Conservation (phyloP, 2,888 invertebrate species). For the Dichetophora obliterata region DNA sequence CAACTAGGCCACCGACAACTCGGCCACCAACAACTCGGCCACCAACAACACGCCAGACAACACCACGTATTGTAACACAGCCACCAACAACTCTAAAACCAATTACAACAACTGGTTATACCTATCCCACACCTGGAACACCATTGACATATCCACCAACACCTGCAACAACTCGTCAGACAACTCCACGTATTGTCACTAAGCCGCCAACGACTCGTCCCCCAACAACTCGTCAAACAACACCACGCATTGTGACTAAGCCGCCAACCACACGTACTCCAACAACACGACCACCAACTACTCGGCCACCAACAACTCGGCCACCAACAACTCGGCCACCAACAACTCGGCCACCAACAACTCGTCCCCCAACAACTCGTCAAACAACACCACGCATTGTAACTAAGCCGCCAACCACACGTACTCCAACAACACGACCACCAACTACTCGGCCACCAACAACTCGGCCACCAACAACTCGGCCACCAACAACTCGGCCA, state of each 20-base stretch:
- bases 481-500: conserved; percentile 49
- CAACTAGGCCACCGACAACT: conserved; percentile 46
- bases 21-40: conserved; percentile 50
- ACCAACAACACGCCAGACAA: conserved; percentile 51
- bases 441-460: neutral
- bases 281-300: conserved; percentile 1
- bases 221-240: conserved; percentile 9
- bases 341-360: conserved; percentile 22
- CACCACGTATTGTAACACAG: conserved; percentile 39
- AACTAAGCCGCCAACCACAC: neutral
- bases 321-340: conserved; percentile 19
- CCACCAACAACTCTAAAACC: conserved; percentile 49
- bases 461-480: neutral
- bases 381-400: too few species aligned
- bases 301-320: neutral
- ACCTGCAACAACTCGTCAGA: conserved; percentile 22
- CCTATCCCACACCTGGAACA: conserved; percentile 4
- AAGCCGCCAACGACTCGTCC: conserved; percentile 31
- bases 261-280: conserved; percentile 38
- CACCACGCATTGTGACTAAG: conserved; percentile 34
- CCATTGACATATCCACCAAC: conserved; percentile 28
- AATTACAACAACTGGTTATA: conserved; percentile 50
- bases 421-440: neutral
- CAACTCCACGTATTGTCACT: conserved; percentile 48
- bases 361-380: conserved; percentile 15